These are phyloP conservation scores for Todus mexicanus DNA, from an alignment of 2,797 vertebrate species.

Conservation along the genomic window DNA sequence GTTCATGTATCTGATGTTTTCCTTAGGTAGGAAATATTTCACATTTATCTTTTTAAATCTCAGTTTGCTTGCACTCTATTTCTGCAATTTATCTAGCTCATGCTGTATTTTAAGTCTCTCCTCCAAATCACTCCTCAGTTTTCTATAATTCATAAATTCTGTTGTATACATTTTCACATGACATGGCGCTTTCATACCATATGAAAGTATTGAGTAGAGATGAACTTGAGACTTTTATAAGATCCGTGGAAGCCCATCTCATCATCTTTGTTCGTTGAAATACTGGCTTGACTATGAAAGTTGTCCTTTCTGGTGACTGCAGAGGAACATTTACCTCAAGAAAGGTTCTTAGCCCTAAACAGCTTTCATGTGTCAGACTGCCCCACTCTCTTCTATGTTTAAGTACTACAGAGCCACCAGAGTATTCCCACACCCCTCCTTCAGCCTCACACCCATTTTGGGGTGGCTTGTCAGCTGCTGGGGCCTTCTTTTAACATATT, in stretches of 20 bases:
- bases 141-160: background rate
- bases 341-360: background rate
- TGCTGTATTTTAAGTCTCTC: background rate
- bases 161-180: background rate
- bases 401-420: background rate
- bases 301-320: background rate
- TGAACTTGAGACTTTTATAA: background rate
- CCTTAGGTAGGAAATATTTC: background rate
- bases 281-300: background rate
- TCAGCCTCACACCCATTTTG: background rate
- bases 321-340: background rate
- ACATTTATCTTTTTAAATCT: background rate
- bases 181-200: background rate
- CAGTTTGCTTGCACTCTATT: background rate
- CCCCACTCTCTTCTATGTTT: background rate
- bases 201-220: background rate
- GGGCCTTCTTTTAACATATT: background rate
- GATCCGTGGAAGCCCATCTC: background rate
- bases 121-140: background rate
- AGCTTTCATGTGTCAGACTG: background rate
- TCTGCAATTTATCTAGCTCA: background rate
- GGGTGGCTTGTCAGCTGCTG: background rate
- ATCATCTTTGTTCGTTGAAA: background rate
- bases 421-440: background rate
- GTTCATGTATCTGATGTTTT: background rate